A percentile compares a stretch with the other conserved stretches of the same genome.
Evolutionary conservation across 2,888 invertebrate genomes (phyloP).

Genomic region (Eudasyphora cyanicolor): DNA sequence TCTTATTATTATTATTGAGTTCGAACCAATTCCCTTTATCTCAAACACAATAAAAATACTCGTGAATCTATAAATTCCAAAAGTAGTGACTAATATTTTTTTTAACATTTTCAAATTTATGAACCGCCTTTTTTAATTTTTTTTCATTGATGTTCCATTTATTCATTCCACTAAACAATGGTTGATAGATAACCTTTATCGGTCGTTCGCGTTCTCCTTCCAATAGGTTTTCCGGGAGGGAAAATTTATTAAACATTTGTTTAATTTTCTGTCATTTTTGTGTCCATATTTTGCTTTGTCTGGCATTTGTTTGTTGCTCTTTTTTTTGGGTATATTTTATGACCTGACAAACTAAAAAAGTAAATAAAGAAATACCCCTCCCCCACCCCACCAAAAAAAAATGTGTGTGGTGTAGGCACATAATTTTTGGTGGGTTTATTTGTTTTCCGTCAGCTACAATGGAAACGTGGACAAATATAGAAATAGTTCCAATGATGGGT

Average conservation of each 20-base stretch:
- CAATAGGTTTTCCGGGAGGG: neutral
- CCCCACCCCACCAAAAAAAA: neutral
- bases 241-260: constrained; percentile 49
- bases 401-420: neutral
- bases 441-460: constrained; percentile 14
- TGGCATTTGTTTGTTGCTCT: neutral
- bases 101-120: neutral
- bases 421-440: constrained; percentile 35
- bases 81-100: neutral
- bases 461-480: constrained; percentile 29
- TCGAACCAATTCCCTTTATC: neutral
- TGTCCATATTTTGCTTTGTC: neutral
- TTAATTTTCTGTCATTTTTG: constrained; percentile 38
- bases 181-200: constrained; percentile 47
- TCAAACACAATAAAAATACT: neutral
- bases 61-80: neutral
- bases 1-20: too few species aligned
- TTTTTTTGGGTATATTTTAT: constrained; percentile 6
- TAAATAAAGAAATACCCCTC: constrained; percentile 42
- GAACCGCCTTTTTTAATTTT: neutral
- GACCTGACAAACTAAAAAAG: constrained; percentile 25
- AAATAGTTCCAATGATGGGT: neutral
- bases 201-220: neutral
- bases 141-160: neutral
- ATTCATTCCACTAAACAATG: neutral